Base-by-base conservation (phyloP, 2,888 invertebrate species). In the Phalangium opilio region DNA sequence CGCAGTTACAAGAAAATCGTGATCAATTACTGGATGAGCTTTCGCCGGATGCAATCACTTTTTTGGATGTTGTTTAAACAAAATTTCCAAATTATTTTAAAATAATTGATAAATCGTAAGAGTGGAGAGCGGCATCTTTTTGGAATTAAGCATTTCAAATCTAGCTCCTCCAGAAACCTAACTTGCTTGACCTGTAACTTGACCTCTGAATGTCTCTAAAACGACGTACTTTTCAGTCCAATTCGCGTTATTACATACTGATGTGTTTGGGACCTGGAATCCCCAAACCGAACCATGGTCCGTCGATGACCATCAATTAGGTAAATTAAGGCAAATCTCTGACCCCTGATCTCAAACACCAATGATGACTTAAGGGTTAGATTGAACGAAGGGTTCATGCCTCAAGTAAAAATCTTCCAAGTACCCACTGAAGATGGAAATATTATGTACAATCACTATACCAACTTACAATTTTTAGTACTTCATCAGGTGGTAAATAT, bases 41-140 rank as follows among this genome's bases (percentile, higher is more conserved):
- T n/a, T n/a, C n/a, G n/a, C n/a, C n/a, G n/a, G n/a, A n/a, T n/a
- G n/a, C n/a, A n/a, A n/a, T n/a, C n/a, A n/a, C n/a, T n/a, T n/a
- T n/a, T n/a, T n/a, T n/a, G n/a, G n/a, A n/a, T n/a, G n/a, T n/a
- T n/a, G n/a, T n/a, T n/a, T n/a, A n/a, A n/a, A n/a, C n/a, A n/a
- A n/a, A n/a, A n/a, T n/a, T n/a, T n/a, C n/a, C n/a, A n/a, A n/a
- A n/a, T n/a, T n/a, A n/a, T n/a, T n/a, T n/a, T n/a, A n/a, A n/a
- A n/a, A n/a, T n/a, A n/a, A n/a, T n/a, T n/a, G n/a, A n/a, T n/a
- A n/a, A n/a, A n/a, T n/a, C n/a, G 76, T 20, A 77, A 81, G 61
- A 87, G 91, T 11, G 81, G 85, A 0, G 84, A 89, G 65, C 78
- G 83, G 62, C 91, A 93, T 62, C 68, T 93, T 21, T 91, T 83